Evolutionary conservation across 2,797 vertebrate species (phyloP).

Genomic region (Malacoctenus gilli): DNA sequence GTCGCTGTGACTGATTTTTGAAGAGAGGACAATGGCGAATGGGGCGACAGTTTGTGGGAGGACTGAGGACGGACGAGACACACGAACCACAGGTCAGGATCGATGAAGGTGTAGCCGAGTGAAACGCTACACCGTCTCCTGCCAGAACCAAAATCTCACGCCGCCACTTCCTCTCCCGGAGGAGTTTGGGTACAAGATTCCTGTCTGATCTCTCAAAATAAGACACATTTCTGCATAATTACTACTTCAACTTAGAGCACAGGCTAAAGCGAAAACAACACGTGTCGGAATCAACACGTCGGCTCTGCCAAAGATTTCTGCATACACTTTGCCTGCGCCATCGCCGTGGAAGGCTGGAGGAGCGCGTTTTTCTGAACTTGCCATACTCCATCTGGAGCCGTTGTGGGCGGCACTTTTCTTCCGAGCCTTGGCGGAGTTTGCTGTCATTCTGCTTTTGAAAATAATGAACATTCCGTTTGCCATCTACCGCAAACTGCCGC

Average conservation of each 20-base stretch:
- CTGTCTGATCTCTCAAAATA: too few species aligned
- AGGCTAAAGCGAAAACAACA: constrained; percentile 31
- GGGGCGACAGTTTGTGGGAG: constrained; percentile 7
- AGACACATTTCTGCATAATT: constrained; percentile 50
- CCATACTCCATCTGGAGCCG: constrained; percentile 54
- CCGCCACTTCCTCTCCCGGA: constrained; percentile 8
- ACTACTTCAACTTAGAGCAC: constrained; percentile 27
- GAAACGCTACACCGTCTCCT: constrained; percentile 15
- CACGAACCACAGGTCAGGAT: constrained; percentile 18
- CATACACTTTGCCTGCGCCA: constrained; percentile 23
- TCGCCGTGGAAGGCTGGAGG: constrained; percentile 18
- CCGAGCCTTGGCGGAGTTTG: constrained; percentile 42
- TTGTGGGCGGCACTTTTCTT: constrained; percentile 43
- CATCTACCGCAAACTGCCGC: constrained; percentile 10
- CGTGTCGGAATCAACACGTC: constrained; percentile 14
- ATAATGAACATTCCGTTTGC: constrained; percentile 50
- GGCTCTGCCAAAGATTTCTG: constrained; percentile 38
- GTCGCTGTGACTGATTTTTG: constrained; percentile 14
- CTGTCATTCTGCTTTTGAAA: constrained; percentile 53
- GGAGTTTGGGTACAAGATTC: too few species aligned
- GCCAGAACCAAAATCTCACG: constrained; percentile 42
- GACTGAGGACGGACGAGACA: constrained; percentile 4
- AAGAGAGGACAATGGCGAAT: neutral
- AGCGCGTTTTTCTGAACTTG: constrained; percentile 30
- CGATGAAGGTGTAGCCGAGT: constrained; percentile 4